These are phyloP conservation scores for Patiria pectinifera DNA, from an alignment of 53 echinoderm and acorn worm genomes.

Conservation along the genomic window DNA sequence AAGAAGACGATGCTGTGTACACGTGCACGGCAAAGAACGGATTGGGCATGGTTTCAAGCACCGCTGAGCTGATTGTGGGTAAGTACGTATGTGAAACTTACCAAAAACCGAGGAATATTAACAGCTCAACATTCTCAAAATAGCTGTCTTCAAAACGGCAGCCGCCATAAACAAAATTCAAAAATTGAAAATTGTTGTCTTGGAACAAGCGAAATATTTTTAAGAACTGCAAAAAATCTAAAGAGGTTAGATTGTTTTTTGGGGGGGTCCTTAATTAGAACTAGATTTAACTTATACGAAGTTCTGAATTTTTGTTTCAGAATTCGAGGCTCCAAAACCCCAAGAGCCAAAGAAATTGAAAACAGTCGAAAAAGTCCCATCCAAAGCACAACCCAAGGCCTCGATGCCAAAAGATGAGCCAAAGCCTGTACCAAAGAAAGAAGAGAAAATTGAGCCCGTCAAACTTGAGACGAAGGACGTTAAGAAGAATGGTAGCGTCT, in stretches of 20 bases:
- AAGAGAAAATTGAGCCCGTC: neutral
- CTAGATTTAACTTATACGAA: neutral
- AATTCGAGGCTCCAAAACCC: constrained; percentile 12
- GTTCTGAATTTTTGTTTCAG: neutral
- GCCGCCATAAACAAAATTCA: too few relatives aligned
- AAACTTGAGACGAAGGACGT: neutral
- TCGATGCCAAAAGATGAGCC: neutral
- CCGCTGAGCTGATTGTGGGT: constrained; percentile 92
- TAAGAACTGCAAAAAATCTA: too few relatives aligned
- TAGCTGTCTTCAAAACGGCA: neutral
- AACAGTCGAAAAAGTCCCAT: neutral
- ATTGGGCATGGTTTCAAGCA: constrained; percentile 78
- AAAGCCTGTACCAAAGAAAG: neutral
- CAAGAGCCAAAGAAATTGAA: constrained; percentile 7
- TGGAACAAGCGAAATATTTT: too few relatives aligned
- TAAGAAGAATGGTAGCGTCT: neutral
- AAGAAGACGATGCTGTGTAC: constrained; percentile 92
- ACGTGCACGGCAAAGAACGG: constrained; percentile 91
- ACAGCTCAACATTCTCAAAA: too few relatives aligned
- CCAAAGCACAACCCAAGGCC: constrained; percentile 12
- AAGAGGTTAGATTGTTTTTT: too few relatives aligned
- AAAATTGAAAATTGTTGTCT: too few relatives aligned
- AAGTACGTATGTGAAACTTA: neutral
- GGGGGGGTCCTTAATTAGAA: neutral
- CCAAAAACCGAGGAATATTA: neutral